Evolutionary conservation across 1,140 invertebrate genomes (phyloP).

Genomic region (Macrobrachium nipponense): DNA sequence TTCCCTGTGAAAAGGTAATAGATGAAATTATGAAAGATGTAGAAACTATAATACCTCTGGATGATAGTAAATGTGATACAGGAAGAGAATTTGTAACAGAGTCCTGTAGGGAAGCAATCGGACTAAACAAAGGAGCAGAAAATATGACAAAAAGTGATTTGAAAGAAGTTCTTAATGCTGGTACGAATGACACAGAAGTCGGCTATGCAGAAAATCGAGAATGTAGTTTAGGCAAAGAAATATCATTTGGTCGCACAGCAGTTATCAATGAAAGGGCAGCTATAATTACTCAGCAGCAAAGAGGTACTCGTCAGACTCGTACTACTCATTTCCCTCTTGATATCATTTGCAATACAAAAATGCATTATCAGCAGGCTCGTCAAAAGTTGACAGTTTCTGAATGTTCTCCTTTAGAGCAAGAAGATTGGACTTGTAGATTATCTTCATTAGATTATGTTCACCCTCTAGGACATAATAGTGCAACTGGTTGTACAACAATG

Average conservation of each 20-base stretch:
- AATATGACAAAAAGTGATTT: too few relatives aligned
- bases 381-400: not conserved
- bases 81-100: too few relatives aligned
- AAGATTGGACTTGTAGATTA: conserved; percentile 2
- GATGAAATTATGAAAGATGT: too few relatives aligned
- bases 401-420: not conserved
- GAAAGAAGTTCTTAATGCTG: too few relatives aligned
- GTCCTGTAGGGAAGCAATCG: too few relatives aligned
- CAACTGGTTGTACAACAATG: not conserved
- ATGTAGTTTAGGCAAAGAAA: not conserved
- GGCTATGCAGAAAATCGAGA: not conserved
- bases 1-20: too few relatives aligned
- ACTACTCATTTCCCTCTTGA: conserved; percentile 46
- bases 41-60: too few relatives aligned
- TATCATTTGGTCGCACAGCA: not conserved
- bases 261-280: conserved; percentile 38
- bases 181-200: too few relatives aligned
- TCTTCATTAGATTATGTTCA: conserved; percentile 33
- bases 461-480: not conserved
- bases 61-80: too few relatives aligned
- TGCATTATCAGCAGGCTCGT: not conserved
- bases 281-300: conserved; percentile 16
- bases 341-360: conserved; percentile 42
- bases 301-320: not conserved
- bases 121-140: too few relatives aligned